phyloP scores from a whole-genome alignment of 2,113 vertebrate species.

The Eurystomus gularis region DNA sequence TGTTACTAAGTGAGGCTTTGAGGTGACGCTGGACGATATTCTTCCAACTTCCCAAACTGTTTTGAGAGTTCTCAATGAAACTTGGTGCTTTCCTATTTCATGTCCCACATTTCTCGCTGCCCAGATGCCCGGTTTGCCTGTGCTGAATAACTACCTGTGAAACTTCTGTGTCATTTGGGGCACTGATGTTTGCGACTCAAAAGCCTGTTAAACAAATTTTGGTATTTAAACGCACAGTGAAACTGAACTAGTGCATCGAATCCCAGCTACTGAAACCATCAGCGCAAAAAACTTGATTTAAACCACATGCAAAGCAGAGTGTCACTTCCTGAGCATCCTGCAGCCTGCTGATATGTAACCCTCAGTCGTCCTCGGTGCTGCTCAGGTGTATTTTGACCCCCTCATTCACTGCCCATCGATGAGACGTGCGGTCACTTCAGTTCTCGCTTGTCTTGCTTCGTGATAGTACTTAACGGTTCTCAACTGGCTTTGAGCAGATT shows the following conservation, averaged over 20 bases:
- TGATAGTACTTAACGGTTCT: not conserved
- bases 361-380: rapidly evolving
- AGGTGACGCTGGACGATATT: not conserved
- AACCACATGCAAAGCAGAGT: not conserved
- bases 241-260: not conserved
- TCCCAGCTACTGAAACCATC: not conserved
- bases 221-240: not conserved
- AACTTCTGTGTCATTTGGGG: not conserved
- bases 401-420: not conserved
- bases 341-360: not conserved
- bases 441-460: not conserved
- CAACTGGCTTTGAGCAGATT: not conserved
- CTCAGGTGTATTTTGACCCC: not conserved
- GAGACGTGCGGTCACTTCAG: not conserved
- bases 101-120: not conserved
- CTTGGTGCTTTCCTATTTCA: not conserved
- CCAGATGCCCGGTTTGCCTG: not conserved
- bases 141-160: not conserved
- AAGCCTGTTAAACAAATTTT: not conserved
- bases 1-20: not conserved
- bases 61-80: not conserved
- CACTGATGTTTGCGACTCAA: not conserved
- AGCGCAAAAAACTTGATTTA: not conserved
- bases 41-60: not conserved
- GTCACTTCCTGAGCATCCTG: not conserved